These are phyloP conservation scores for Lasioglossum figueresi DNA, from an alignment of 2,888 invertebrate species.

Conservation along the genomic window DNA sequence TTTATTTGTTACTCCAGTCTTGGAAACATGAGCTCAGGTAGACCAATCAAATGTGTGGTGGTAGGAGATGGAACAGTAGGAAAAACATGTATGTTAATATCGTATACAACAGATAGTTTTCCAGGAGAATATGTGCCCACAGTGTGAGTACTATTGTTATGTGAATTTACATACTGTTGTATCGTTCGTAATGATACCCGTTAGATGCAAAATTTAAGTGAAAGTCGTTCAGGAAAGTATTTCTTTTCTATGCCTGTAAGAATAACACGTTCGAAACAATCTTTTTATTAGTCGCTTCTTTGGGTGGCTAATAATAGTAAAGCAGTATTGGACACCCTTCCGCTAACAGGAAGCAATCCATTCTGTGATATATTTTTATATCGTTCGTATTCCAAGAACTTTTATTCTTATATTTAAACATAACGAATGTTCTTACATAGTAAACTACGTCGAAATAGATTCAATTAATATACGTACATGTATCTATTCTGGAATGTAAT, in stretches of 20 bases:
- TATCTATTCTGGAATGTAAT: slow-evolving; percentile 24
- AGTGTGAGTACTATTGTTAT: slow-evolving; percentile 88
- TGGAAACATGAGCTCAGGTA: slow-evolving; percentile 92
- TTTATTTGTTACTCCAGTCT: slow-evolving; percentile 58
- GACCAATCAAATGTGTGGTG: slow-evolving; percentile 96
- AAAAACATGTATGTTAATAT: slow-evolving; percentile 97
- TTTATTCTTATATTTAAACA: background rate
- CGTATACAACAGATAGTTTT: slow-evolving; percentile 96
- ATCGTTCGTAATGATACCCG: background rate
- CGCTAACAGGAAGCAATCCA: slow-evolving; percentile 77
- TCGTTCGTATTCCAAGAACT: slow-evolving; percentile 58
- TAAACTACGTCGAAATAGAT: background rate
- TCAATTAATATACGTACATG: background rate
- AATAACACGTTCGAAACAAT: slow-evolving; percentile 5
- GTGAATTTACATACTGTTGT: background rate
- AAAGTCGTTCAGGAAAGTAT: background rate
- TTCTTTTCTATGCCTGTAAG: slow-evolving; percentile 4
- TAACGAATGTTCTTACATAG: background rate
- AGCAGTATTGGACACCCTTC: slow-evolving; percentile 69
- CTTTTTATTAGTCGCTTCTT: slow-evolving; percentile 69
- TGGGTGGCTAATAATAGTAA: slow-evolving; percentile 78
- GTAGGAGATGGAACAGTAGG: slow-evolving; percentile 97
- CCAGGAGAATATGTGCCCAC: slow-evolving; percentile 98
- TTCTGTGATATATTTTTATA: slow-evolving; percentile 73
- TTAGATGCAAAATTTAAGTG: background rate